These are phyloP conservation scores for Hestina assimilis DNA, from an alignment of 1,140 invertebrate genomes.

Conservation along the genomic window DNA sequence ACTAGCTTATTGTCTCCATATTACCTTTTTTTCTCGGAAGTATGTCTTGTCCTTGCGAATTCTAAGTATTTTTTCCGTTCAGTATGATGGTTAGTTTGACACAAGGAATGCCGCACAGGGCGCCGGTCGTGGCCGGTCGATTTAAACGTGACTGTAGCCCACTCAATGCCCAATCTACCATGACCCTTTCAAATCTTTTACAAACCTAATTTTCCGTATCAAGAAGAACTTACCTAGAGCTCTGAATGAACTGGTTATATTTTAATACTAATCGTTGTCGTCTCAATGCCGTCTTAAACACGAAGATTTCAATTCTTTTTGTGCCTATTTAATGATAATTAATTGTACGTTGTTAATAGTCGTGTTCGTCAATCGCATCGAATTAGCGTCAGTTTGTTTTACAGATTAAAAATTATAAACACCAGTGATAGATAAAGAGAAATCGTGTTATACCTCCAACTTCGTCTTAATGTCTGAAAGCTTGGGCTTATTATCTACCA, in stretches of 20 bases:
- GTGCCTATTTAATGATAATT: slow-evolving; percentile 65
- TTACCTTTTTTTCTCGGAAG: slow-evolving; percentile 41
- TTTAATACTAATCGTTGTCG: slow-evolving; percentile 62
- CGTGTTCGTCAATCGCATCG: slow-evolving; percentile 58
- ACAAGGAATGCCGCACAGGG: slow-evolving; percentile 58
- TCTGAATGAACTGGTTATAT: slow-evolving; percentile 30
- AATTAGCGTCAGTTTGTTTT: slow-evolving; percentile 62
- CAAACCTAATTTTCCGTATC: slow-evolving; percentile 19
- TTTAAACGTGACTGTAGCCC: slow-evolving; percentile 53
- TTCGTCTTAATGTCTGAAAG: no score
- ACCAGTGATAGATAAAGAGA: neutral
- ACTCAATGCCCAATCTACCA: slow-evolving; percentile 32
- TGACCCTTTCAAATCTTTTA: slow-evolving; percentile 36
- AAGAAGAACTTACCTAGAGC: slow-evolving; percentile 3
- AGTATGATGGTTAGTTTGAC: slow-evolving; percentile 66
- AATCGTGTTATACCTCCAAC: no score
- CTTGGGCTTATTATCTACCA: no score
- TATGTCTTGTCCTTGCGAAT: slow-evolving; percentile 48
- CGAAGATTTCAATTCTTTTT: slow-evolving; percentile 67
- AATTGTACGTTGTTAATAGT: slow-evolving; percentile 61
- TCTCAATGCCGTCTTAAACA: slow-evolving; percentile 71
- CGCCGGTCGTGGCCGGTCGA: slow-evolving; percentile 58
- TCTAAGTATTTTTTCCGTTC: slow-evolving; percentile 56
- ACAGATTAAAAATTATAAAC: slow-evolving; percentile 12
- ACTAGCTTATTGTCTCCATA: no score